Evolutionary conservation across 2,888 invertebrate species (phyloP), one percentile per base, ranked within the genome.

Genomic region (Harpagoxenus sublaevis): DNA sequence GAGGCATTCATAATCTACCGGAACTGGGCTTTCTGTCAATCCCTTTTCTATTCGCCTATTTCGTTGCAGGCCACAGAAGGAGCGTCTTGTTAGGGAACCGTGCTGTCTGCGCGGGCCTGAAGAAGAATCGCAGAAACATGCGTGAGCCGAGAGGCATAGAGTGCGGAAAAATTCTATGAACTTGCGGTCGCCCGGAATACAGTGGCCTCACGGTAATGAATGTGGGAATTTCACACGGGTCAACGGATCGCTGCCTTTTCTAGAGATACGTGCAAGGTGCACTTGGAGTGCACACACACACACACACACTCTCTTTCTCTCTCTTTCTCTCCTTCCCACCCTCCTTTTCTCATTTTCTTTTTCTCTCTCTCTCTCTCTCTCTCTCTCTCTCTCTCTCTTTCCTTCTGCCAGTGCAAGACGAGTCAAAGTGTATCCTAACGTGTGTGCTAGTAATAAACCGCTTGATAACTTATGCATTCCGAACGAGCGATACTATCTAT

Each of bases 191-290:
- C 86, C 84, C 84, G 85, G 87, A 88, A 89, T 87, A 88, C 91
- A 86, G 89, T 87, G 90, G 85, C 91, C 88, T 81, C 84, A 60
- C 85, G 88, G 83, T 91, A 91, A 91, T 91, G 91, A 91, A 91
- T 91, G 90, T 91, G 90, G 91, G 90, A 91, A 87, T 91, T 91
- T 91, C 90, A 90, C 90, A 91, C 91, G 90, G 90, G 90, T 91
- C 90, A 91, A 91, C 90, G 91, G 90, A 91, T 91, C 90, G 89
- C 86, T 91, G 91, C 89, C 85, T 91, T 91, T 91, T 87, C 91
- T 90, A 90, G 86, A 88, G 90, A 91, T 85, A 88, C 83, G 62
- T 75, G 66, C 73, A 63, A 83, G 88, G 85, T 89, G 87, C 90
- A 86, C 91, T 87, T 85, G 89, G 88, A 88, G 87, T 89, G 78